Base-by-base conservation (phyloP, 2,113 vertebrate species). In the sheep (Ovis aries) region DNA sequence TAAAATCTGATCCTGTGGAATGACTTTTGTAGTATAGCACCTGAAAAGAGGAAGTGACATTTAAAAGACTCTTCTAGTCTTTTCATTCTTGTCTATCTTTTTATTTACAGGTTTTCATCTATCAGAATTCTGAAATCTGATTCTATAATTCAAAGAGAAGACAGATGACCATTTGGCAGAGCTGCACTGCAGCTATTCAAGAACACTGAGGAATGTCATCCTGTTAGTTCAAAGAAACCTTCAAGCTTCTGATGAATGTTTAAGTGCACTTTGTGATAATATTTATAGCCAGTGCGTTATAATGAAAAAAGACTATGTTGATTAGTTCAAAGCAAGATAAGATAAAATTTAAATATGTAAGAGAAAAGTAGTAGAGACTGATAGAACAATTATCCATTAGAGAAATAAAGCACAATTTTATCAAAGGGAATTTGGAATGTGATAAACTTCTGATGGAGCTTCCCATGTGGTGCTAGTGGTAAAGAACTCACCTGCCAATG, bases 181-280 rank as follows among this genome's bases (percentile, higher is more conserved):
- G 53, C 80, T 83, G 40, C 55, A 57, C 25, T 25, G 36, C 13
- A 87, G 83, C 53, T 90, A 85, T 40, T 91, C 87, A 95, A 59
- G 45, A 19, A 64, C 40, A 3, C 11, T 94, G 86, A 89, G 40
- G 71, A 55, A 96, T 87, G 55, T 25, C 59, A 96, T 14, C 60
- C 78, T 96, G 36, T 93, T 91, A 74, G 45, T 91, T 96, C 55
- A 96, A 93, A 31, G 62, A 89, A 60, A 83, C n/a, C 57, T 84
- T 92, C 50, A 97, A 36, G 67, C 88, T 90, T 94, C 81, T 92
- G 45, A 86, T 90, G 62, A 87, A 83, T 81, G 50, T 94, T 96
- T 64, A 95, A 87, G 36, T 60, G 36, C 1, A 52, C n/a, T 57
- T 93, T 84, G 50, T 48, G 43, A 77, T 82, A 53, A 71, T 91